These are phyloP conservation scores for Anseranas semipalmata DNA, from an alignment of 2,113 vertebrate genomes.

Conservation along the genomic window DNA sequence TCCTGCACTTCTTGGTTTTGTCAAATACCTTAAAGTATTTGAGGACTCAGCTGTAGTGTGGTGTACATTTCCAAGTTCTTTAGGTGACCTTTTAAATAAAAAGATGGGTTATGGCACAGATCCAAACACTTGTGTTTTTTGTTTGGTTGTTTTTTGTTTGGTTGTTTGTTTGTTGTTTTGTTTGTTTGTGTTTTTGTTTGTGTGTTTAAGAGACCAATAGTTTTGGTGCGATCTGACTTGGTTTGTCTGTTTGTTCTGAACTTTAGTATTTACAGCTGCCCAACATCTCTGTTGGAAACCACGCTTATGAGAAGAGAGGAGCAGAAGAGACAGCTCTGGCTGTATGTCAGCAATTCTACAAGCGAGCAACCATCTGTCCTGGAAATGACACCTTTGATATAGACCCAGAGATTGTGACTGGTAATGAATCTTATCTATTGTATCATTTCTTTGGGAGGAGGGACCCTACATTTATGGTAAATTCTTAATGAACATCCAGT, in stretches of 20 bases:
- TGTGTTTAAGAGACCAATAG: background rate
- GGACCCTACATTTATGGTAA: background rate
- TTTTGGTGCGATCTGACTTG: background rate
- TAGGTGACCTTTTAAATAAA: background rate
- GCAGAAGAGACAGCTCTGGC: slow-evolving; percentile 77
- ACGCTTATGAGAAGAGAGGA: slow-evolving; percentile 83
- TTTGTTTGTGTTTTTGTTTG: background rate
- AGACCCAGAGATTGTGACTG: slow-evolving; percentile 86
- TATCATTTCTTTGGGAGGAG: background rate
- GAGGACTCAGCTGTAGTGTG: background rate
- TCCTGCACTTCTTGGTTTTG: background rate
- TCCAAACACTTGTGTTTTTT: background rate
- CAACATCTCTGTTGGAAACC: slow-evolving; percentile 87
- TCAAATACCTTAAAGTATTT: background rate
- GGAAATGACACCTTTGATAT: slow-evolving; percentile 91
- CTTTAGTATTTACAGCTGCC: slow-evolving; percentile 85
- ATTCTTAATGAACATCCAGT: background rate
- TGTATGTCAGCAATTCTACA: slow-evolving; percentile 90
- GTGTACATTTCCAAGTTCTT: background rate
- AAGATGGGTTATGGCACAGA: background rate
- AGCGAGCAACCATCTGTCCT: slow-evolving; percentile 82
- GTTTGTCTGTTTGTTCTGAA: slow-evolving; percentile 23
- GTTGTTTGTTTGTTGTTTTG: background rate
- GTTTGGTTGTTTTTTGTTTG: background rate
- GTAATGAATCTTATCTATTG: slow-evolving; percentile 70